A percentile compares a stretch with the other conserved stretches of the same genome.
These are phyloP conservation scores for Erythrocercus mccallii DNA, from an alignment of 2,113 vertebrate genomes.

Conservation along the genomic window DNA sequence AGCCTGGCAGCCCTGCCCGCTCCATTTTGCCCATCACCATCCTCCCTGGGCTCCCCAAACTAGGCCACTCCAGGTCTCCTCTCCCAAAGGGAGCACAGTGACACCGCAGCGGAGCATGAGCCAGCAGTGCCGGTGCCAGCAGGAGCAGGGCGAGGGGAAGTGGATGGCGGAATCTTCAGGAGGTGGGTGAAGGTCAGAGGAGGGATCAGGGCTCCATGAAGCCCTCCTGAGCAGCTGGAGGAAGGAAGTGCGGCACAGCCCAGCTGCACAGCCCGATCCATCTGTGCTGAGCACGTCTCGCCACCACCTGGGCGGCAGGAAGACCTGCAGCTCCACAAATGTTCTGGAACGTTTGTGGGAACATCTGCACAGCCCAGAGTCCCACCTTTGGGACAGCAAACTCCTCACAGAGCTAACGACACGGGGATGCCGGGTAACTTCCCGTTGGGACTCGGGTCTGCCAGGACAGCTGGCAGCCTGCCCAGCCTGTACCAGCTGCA, in stretches of 20 bases:
- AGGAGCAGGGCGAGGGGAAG: neutral
- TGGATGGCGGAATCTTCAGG: neutral
- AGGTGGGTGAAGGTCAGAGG: neutral
- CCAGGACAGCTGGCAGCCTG: neutral
- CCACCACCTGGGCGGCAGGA: slow-evolving; percentile 19
- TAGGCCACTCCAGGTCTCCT: neutral
- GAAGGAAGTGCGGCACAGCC: neutral
- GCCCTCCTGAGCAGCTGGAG: neutral
- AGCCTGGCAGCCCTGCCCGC: neutral
- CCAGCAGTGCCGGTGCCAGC: neutral
- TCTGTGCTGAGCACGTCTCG: neutral
- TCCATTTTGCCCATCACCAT: neutral
- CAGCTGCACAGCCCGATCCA: neutral
- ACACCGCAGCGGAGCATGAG: neutral
- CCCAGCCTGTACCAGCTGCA: neutral
- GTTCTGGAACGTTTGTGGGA: neutral
- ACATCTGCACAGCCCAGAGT: neutral
- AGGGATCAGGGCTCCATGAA: neutral
- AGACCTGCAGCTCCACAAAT: neutral
- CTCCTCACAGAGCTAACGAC: neutral
- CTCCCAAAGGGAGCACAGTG: neutral
- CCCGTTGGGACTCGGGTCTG: neutral
- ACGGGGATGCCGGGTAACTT: neutral
- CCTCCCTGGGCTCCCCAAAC: neutral
- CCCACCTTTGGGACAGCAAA: neutral